Base-by-base conservation (phyloP, 2,888 invertebrate genomes). In the Drosophila glabriapex region DNA sequence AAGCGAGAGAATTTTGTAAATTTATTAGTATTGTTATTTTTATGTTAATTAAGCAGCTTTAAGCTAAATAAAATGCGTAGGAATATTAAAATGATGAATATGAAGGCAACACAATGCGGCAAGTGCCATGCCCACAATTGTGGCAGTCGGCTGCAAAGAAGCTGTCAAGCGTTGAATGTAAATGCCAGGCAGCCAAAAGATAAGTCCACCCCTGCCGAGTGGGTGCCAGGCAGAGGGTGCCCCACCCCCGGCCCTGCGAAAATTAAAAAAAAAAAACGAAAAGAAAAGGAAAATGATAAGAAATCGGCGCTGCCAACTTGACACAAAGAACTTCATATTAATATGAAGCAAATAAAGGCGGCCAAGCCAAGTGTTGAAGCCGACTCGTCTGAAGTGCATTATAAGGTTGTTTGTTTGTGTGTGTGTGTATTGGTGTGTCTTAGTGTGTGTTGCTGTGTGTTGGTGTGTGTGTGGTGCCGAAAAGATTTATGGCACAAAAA, bases 261-360 rank as follows among this genome's bases (percentile, higher is more conserved):
- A 86, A 83, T 79, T 70, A 79, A 79, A 83, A 85, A 81, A 76
- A 82, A 85, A 78, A 71, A 7, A 39, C 6, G 28, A 39, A 56
- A 43, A 12, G 12, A 31, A 43, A 22, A 31, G 56, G 66, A 73
- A 86, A 84, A 75, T 84, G 88, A 85, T 89, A 85, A 83, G 89
- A 77, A 86, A 87, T 87, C 87, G 84, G 91, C 61, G 77, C 76
- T 89, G 89, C 82, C 87, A 87, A 80, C 90, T 82, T 87, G 82
- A 87, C 90, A 87, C 90, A 87, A 89, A 91, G 90, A 89, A 87
- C 80, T 83, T 86, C 83, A 86, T 86, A 87, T 89, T 86, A 87
- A 85, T 89, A 91, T 83, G 87, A 74, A 90, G 85, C 78, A 89
- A 90, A 90, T 86, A 83, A 90, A 83, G 76, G 75, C 89, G 66